Evolutionary conservation across 2,888 invertebrate species (phyloP).

Genomic region (Cyaniris semiargus): DNA sequence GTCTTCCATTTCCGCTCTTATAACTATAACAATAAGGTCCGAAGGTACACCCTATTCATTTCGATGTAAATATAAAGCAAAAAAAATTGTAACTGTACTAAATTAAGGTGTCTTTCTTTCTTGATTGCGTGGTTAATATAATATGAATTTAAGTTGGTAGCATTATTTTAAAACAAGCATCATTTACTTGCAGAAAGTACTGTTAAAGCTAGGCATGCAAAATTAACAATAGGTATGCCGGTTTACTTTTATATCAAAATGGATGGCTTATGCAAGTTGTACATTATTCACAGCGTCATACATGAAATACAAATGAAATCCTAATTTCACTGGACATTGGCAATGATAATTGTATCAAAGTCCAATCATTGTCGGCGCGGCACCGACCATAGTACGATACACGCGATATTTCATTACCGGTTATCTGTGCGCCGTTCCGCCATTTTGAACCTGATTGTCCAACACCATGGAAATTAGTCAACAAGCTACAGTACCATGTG

Average conservation of each 20-base stretch:
- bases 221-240: no score
- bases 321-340: background rate
- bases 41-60: no score
- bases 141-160: no score
- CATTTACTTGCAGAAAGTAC: no score
- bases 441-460: background rate
- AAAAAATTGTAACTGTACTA: no score
- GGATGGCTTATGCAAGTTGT: background rate
- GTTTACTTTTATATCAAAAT: background rate
- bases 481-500: background rate
- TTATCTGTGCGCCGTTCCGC: slow-evolving; percentile 5
- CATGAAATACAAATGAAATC: background rate
- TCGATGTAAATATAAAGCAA: no score
- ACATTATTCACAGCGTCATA: background rate
- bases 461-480: background rate
- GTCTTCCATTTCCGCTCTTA: no score
- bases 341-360: background rate
- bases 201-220: no score
- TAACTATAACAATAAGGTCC: no score
- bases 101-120: no score
- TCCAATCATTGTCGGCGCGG: background rate
- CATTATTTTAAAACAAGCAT: no score
- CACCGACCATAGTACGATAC: background rate
- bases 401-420: background rate
- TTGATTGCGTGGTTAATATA: no score